Conservation (phyloP, 1,140 invertebrate species). For the Dermatophagoides farinae region DNA sequence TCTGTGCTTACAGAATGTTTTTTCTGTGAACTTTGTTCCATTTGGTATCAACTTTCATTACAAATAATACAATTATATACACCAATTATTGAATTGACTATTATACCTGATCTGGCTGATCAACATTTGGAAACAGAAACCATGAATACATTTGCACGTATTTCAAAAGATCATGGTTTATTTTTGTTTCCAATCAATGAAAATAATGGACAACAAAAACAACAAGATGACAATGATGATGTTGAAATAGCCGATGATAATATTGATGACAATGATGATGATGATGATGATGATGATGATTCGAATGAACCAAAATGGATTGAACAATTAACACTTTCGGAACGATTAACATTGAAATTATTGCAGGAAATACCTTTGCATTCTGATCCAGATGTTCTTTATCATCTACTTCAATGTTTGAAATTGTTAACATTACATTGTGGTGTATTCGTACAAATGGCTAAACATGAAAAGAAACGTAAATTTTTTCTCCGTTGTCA, state of each 20-base stretch:
- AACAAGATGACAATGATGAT: not conserved
- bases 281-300: not conserved
- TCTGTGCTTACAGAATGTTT: constrained; percentile 34
- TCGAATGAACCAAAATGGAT: not conserved
- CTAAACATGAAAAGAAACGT: constrained; percentile 50
- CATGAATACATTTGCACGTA: not conserved
- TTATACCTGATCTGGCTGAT: constrained; percentile 21
- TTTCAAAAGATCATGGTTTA: not conserved
- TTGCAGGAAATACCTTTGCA: constrained; percentile 57
- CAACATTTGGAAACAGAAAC: not conserved
- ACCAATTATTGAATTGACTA: constrained; percentile 24
- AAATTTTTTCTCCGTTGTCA: constrained; percentile 95
- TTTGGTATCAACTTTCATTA: constrained; percentile 57
- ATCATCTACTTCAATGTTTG: constrained; percentile 75
- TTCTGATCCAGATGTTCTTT: constrained; percentile 68
- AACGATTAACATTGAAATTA: constrained; percentile 77
- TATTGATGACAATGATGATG: not conserved
- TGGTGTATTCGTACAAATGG: constrained; percentile 66
- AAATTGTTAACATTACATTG: constrained; percentile 79
- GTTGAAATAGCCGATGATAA: not conserved
- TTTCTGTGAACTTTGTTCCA: constrained; percentile 71
- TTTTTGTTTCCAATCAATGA: not conserved
- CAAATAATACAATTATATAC: constrained; percentile 33
- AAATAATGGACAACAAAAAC: not conserved
- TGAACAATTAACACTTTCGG: constrained; percentile 48